Base-by-base conservation (phyloP, 2,888 invertebrate genomes). In the Bombyx huttoni region DNA sequence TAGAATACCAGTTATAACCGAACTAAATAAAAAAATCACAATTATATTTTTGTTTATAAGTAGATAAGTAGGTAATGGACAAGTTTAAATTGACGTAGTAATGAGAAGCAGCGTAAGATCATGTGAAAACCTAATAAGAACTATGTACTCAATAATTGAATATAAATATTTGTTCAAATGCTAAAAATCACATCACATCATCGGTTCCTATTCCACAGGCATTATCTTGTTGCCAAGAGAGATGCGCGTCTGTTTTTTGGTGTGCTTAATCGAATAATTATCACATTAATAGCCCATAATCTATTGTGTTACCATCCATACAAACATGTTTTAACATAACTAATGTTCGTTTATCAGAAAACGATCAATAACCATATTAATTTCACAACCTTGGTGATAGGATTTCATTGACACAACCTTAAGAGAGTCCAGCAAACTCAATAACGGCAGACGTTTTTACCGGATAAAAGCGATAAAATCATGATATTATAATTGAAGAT, bases 221-320 rank as follows among this genome's bases (percentile, higher is more conserved):
- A 46, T 48, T 60, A 64, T 61, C 57, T 24, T 56, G 58, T 61
- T 59, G 51, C 58, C 54, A 56, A 14, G 51, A 46, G 49, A 7
- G 49, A 40, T 34, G 13, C 34, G 14, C 50, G 49, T 53, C 13
- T 53, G 52, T 50, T 50, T 56, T 54, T 47, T 33, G 50, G 34
- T 48, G 46, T 34, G 35, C 14, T 46, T 48, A 24, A 13, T 47
- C 40, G 40, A 40, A 40, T 34, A n/a, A 47, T 48, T 51, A 40
- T 51, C 47, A 45, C 14, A 12, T 24, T 40, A 35, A 35, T 8
- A 47, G 34, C 50, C 47, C 47, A 47, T 51, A 51, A 51, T 51
- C 50, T 8, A 47, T 9, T 47, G 40, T 40, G 12, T 40, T 40
- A 10, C 40, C 9, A 40, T 40, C 7, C 40, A 40, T 12, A 40